A percentile compares a stretch with the other conserved stretches of the same genome.
Conservation (phyloP, 2,113 vertebrate genomes). For the Mastomys natalensis region DNA sequence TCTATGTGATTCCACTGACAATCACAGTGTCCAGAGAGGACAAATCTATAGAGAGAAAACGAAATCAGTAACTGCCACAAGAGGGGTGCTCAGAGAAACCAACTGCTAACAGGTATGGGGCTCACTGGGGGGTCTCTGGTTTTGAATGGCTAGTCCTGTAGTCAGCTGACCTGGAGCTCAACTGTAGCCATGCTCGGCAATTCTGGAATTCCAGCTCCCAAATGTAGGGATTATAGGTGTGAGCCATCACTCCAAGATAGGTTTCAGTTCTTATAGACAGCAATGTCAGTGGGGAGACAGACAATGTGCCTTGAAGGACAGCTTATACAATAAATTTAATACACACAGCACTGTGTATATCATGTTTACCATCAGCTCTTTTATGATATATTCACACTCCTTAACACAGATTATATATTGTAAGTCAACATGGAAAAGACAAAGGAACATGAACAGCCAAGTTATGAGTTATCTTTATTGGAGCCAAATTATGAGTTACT, state of each 20-base stretch:
- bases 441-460: not conserved
- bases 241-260: not conserved
- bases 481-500: not conserved
- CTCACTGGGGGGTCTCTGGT: not conserved
- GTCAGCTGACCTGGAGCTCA: not conserved
- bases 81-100: not conserved
- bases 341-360: not conserved
- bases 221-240: not conserved
- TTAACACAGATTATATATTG: conserved; percentile 29
- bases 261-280: not conserved
- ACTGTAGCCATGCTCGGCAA: not conserved
- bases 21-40: not conserved
- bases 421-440: conserved; percentile 16
- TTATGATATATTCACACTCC: not conserved
- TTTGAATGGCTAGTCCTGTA: not conserved
- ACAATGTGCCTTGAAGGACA: not conserved
- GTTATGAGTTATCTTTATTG: not conserved
- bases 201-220: not conserved
- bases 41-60: not conserved
- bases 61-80: not conserved
- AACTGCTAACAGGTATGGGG: not conserved
- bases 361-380: not conserved
- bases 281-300: not conserved
- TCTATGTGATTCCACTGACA: not conserved
- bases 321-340: not conserved